A percentile compares a stretch with the other conserved stretches of the same genome.
These are phyloP conservation scores for Doryteuthis pealeii DNA, from an alignment of 1,140 invertebrate genomes.

Conservation along the genomic window DNA sequence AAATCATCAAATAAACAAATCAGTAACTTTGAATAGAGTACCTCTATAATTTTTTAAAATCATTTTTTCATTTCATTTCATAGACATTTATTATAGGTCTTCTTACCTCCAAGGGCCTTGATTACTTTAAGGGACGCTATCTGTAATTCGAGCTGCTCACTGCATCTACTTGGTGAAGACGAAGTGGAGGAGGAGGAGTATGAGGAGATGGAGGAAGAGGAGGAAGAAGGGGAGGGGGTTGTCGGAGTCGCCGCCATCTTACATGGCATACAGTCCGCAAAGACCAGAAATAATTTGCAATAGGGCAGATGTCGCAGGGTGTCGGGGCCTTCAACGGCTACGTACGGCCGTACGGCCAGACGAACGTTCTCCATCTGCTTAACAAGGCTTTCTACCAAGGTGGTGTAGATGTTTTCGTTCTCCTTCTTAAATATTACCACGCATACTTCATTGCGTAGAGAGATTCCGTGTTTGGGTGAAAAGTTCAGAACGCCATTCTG, in stretches of 20 bases:
- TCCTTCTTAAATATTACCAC: constrained; percentile 36
- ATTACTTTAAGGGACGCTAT: constrained; percentile 35
- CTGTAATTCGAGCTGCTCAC: constrained; percentile 26
- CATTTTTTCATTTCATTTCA: no score
- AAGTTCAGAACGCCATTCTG: constrained; percentile 30
- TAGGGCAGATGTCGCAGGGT: constrained; percentile 34
- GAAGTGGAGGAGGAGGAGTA: not conserved
- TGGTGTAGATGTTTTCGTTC: constrained; percentile 29
- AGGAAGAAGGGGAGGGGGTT: not conserved
- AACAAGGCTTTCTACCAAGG: constrained; percentile 30
- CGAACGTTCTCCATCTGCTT: constrained; percentile 35
- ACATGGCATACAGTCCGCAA: constrained; percentile 33
- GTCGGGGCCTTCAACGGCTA: constrained; percentile 36
- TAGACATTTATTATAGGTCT: not conserved
- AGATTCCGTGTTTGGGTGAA: constrained; percentile 34
- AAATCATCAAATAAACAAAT: no score
- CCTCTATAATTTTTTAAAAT: no score
- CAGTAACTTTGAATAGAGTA: no score
- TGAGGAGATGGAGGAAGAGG: not conserved
- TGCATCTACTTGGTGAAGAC: not conserved
- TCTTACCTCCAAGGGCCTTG: constrained; percentile 35
- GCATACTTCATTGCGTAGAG: constrained; percentile 40
- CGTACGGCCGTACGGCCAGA: constrained; percentile 28
- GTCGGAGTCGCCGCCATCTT: constrained; percentile 16
- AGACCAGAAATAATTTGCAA: constrained; percentile 38